Evolutionary conservation across 1,140 invertebrate species (phyloP).

Genomic region (Pseudomyrmex gracilis): DNA sequence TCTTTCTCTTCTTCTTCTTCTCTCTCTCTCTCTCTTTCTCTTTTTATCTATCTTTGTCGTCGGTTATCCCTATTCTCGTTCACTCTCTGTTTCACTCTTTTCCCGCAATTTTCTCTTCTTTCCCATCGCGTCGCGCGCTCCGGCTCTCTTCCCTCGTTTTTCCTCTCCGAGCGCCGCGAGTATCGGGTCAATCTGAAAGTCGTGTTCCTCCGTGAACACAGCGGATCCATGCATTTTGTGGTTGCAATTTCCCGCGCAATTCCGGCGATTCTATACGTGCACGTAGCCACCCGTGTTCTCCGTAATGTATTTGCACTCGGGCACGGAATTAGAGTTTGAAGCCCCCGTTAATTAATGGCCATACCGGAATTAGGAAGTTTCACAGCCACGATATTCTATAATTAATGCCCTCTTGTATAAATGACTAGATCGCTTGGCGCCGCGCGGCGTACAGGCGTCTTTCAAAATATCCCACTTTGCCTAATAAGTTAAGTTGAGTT

Average conservation of each 20-base stretch:
- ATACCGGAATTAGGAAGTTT: constrained; percentile 73
- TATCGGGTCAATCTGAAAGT: constrained; percentile 54
- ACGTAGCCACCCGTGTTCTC: constrained; percentile 37
- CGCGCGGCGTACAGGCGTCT: constrained; percentile 19
- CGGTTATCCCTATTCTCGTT: neutral
- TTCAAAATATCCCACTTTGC: constrained; percentile 43
- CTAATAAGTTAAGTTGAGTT: constrained; percentile 36
- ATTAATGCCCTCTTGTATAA: constrained; percentile 65
- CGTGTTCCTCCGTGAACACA: constrained; percentile 46
- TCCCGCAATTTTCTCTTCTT: constrained; percentile 16
- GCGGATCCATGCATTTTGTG: constrained; percentile 43
- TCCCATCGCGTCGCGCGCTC: too few relatives aligned
- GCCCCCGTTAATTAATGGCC: constrained; percentile 70
- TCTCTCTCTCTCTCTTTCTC: neutral
- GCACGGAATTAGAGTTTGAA: constrained; percentile 67
- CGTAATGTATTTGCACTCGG: constrained; percentile 64
- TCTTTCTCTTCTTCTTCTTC: neutral
- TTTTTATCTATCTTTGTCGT: neutral
- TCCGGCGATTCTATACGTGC: constrained; percentile 47
- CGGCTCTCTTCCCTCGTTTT: constrained; percentile 29
- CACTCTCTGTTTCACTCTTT: neutral
- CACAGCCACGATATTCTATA: constrained; percentile 62
- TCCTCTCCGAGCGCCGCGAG: constrained; percentile 20
- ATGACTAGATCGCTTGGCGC: constrained; percentile 45
- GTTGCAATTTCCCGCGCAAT: constrained; percentile 59